Evolutionary conservation across 1,140 invertebrate species (phyloP), one percentile per base, ranked within the genome.

Genomic region (Sesamia nonagrioides): DNA sequence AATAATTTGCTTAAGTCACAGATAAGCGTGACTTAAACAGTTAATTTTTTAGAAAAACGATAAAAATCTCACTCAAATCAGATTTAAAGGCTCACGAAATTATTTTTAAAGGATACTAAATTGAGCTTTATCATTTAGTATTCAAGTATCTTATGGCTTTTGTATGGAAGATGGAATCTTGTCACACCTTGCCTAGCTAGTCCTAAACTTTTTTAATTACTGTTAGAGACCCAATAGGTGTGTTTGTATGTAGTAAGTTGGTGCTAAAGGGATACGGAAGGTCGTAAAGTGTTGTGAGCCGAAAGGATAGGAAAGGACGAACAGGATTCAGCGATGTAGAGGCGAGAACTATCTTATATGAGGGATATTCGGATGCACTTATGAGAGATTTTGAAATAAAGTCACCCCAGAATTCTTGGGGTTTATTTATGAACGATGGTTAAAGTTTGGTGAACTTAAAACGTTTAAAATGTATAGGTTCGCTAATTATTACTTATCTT

Each of bases 161-260:
- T 71, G 48, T 71, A 37, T 37, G 48, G 13, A 54, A 71, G n/a
- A 5, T 27, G 54, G 68, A 50, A 27, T 6, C 15, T 52, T 45
- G 56, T 21, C 42, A 13, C 40, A 15, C 56, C 42, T 61, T 42
- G 21, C 42, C 15, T n/a, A 33, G 6, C 73, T 75, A 75, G 73
- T 75, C 73, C 58, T 63, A 50, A 75, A 21, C 56, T 15, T 7
- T n/a, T 50, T 71, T 48, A 63, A 27, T 61, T 56, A 54, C 21
- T 56, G 33, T 35, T 72, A 72, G 50, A 45, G 0, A 40, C 21
- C 37, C 60, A 66, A 45, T 74, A 60, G 40, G 15, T 48, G 58
- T 60, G 54, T 75, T 63, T 50, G 66, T 69, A 50, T 37, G 58
- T 63, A 50, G 56, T 75, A 75, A 75, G 73, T 75, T 45, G 73